Conservation (phyloP, 2,797 vertebrate species). For the Thripadectes ignobilis region DNA sequence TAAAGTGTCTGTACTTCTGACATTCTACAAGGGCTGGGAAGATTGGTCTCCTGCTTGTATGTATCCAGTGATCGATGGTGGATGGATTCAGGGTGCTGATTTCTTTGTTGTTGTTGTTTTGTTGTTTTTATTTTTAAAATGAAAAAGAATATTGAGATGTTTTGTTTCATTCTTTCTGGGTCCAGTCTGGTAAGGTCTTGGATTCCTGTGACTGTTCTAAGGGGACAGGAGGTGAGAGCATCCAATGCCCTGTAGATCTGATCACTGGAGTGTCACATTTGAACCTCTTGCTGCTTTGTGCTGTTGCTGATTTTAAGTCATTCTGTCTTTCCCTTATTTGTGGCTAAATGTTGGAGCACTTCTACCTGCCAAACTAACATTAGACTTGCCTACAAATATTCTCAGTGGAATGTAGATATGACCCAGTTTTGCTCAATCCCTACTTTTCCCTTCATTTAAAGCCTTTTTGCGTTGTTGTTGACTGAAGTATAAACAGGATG, state of each 20-base stretch:
- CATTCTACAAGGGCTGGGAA: background rate
- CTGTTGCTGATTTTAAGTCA: background rate
- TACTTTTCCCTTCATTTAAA: background rate
- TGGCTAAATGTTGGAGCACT: background rate
- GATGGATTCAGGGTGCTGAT: background rate
- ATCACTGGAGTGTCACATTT: background rate
- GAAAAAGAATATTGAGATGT: background rate
- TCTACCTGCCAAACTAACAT: background rate
- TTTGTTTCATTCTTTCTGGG: background rate
- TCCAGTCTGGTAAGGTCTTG: background rate
- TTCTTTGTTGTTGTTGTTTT: background rate
- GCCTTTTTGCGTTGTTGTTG: background rate
- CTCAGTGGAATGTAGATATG: background rate
- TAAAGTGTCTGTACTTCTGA: background rate
- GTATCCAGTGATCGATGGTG: background rate
- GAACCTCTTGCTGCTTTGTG: background rate
- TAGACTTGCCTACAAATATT: background rate
- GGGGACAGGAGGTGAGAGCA: background rate
- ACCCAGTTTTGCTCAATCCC: background rate
- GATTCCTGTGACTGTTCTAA: background rate
- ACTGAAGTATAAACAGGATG: background rate
- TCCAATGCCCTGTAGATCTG: background rate
- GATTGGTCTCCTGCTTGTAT: background rate
- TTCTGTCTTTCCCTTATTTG: background rate
- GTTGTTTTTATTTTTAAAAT: background rate